A percentile compares a stretch with the other conserved stretches of the same genome.
phyloP scores from a whole-genome alignment of 2,888 invertebrate species.

The Cremastinae sp. region DNA sequence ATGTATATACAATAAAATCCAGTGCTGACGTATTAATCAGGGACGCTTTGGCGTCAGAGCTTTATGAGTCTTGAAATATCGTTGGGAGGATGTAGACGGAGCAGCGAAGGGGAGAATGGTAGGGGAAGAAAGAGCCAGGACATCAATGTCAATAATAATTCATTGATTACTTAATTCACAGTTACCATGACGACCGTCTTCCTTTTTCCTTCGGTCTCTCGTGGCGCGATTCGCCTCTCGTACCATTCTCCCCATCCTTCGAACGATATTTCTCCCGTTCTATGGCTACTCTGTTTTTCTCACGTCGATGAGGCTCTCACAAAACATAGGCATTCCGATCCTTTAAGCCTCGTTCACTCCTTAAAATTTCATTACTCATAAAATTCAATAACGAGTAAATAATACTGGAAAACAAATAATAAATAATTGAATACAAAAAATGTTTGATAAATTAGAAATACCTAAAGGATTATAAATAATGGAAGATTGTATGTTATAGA shows the following conservation, averaged over 20 bases:
- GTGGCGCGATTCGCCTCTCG: constrained; percentile 69
- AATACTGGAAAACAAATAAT: background rate
- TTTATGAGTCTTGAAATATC: constrained; percentile 76
- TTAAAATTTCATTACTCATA: background rate
- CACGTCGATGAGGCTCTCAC: constrained; percentile 69
- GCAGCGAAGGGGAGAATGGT: constrained; percentile 24
- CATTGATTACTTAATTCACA: constrained; percentile 80
- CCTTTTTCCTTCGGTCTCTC: constrained; percentile 66
- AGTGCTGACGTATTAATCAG: constrained; percentile 76
- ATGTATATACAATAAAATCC: constrained; percentile 69
- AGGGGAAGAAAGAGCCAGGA: constrained; percentile 70
- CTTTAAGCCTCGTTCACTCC: constrained; percentile 66
- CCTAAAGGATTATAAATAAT: too few relatives aligned
- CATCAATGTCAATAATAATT: constrained; percentile 80
- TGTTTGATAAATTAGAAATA: too few relatives aligned
- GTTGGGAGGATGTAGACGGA: constrained; percentile 57
- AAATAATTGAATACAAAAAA: too few relatives aligned
- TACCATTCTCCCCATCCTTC: constrained; percentile 52
- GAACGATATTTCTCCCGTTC: constrained; percentile 46
- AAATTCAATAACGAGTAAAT: background rate
- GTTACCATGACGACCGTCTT: constrained; percentile 78
- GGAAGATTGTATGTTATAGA: too few relatives aligned
- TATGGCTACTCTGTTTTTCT: constrained; percentile 76
- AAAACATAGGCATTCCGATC: constrained; percentile 59
- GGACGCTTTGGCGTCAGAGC: constrained; percentile 64